Conservation (phyloP, 92 coral and sea anemone genomes). For the Porites rus region DNA sequence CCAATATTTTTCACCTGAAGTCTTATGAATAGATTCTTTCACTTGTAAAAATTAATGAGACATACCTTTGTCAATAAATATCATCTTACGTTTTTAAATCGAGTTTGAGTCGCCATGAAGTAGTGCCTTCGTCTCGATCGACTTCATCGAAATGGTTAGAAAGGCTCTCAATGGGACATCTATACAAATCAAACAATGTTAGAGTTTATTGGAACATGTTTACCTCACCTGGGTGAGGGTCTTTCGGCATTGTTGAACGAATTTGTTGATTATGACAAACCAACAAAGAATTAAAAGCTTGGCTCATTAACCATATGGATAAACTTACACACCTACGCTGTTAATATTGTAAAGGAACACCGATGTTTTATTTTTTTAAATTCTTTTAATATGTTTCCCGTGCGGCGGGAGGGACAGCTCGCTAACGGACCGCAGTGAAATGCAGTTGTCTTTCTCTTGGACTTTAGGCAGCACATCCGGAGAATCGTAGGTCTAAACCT, state of each 20-base stretch:
- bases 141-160: background rate
- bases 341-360: background rate
- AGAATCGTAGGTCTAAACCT: too few relatives aligned
- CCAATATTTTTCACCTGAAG: background rate
- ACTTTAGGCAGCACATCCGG: too few relatives aligned
- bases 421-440: too few relatives aligned
- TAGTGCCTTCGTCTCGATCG: background rate
- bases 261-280: background rate
- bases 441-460: too few relatives aligned
- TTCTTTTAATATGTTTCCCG: background rate
- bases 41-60: too few relatives aligned
- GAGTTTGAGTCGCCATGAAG: background rate
- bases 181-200: background rate
- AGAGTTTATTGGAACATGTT: background rate
- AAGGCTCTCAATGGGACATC: background rate
- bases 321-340: background rate
- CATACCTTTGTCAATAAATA: background rate
- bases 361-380: background rate
- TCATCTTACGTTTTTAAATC: background rate
- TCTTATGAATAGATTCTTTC: background rate
- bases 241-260: background rate
- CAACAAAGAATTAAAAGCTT: conserved; percentile 8
- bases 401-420: background rate
- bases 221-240: background rate
- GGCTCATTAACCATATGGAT: background rate